Base-by-base conservation (phyloP, 2,797 vertebrate species). In the Thalassophryne amazonica region DNA sequence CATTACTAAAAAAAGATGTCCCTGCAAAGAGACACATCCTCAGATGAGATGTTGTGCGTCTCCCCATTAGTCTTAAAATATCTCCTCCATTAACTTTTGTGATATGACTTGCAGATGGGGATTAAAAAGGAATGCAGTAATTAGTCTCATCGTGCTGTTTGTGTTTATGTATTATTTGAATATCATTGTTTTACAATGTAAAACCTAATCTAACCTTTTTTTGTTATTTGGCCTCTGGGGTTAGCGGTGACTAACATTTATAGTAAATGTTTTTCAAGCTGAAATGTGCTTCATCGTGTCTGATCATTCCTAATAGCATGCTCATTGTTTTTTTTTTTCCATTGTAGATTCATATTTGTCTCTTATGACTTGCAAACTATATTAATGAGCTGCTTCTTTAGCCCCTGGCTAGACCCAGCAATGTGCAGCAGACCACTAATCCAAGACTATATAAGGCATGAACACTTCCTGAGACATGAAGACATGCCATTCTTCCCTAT, bases 391-490 rank as follows among this genome's bases (percentile, higher is more conserved):
- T 78, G 68, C 69, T 84, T 86, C 80, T 81, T 72, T 71, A 62
- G 76, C 78, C 77, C 49, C 60, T 63, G 78, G 81, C 76, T 69
- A 75, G 56, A 78, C 76, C 53, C 69, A 74, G 75, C 71, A 69
- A 67, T 77, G 81, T 74, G 72, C 65, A 75, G 62, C 84, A 82
- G 66, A 68, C 76, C 57, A 69, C 67, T 46, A 70, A 75, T 80
- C 80, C 73, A 62, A 65, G 78, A 76, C 86, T 85, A 87, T 88
- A 89, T 88, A 88, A 89, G 87, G 86, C 80, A 78, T 81, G 81
- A 84, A 81, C 76, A 78, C 80, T 80, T 80, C 73, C 67, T 70
- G 21, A 74, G 76, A 81, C 76, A 83, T 84, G 73, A 85, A 87
- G 84, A 87, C 78, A 76, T 83, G 84, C 83, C 78, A 84, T 87